Base-by-base conservation (phyloP, 2,888 invertebrate genomes). In the Dasypogon diadema region DNA sequence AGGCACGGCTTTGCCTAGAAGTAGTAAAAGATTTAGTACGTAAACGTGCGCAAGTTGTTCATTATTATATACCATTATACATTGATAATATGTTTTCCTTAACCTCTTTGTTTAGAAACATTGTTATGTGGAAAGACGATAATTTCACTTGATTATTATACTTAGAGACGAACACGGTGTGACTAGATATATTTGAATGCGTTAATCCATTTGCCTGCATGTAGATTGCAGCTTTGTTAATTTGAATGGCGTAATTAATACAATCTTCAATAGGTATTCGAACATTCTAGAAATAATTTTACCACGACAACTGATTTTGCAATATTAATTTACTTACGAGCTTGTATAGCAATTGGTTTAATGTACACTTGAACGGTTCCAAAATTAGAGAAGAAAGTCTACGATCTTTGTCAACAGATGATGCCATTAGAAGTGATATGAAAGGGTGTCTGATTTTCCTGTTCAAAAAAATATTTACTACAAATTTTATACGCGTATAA, bases 401-500 rank as follows among this genome's bases (percentile, higher is more conserved):
- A 75, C 83, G 82, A 65, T 85, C 83, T 1, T 84, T 81, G 77
- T 88, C 87, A 2, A 87, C 86, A 79, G 85, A 87, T 2, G 88
- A 80, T 6, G 88, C 88, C 88, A 89, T 88, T 55, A 89, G 81
- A 54, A 88, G 85, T 76, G 88, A 85, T 78, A 89, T 87, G 79
- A 88, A 88, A 3, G 88, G 87, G 79, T 89, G 89, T 77, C 88
- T 87, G 81, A 87, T 87, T 83, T 88, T 87, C 81, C 88, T 88
- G 82, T 3, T 84, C 81, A 72, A 63, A 46, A 74, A 54, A 22
- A 74, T 46, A 74, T 16, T 34, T n/a, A 46, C 3, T 22, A 18
- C 12, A 42, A n/a, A 63, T 37, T n/a, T n/a, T n/a, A n/a, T n/a
- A n/a, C n/a, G n/a, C n/a, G n/a, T n/a, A n/a, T n/a, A n/a, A 37